These are phyloP conservation scores for Thaumatotibia leucotreta DNA, from an alignment of 1,140 invertebrate genomes.

Conservation along the genomic window DNA sequence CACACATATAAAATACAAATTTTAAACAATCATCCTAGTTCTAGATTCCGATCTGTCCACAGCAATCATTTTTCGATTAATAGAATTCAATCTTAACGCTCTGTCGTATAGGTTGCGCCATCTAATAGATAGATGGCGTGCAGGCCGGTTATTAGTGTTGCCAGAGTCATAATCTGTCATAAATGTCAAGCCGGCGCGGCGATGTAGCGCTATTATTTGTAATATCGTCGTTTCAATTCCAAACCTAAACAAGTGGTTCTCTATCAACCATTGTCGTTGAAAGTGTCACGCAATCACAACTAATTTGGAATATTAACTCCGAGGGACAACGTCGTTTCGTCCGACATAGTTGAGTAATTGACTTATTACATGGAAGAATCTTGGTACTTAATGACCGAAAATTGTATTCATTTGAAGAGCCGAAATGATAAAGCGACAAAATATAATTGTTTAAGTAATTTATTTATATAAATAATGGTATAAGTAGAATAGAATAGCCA, in stretches of 20 bases:
- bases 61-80: slow-evolving; percentile 63
- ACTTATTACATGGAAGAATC: slow-evolving; percentile 36
- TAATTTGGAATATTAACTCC: slow-evolving; percentile 38
- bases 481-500: too few species aligned
- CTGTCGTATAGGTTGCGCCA: slow-evolving; percentile 52
- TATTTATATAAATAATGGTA: neutral
- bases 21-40: slow-evolving; percentile 6
- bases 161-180: slow-evolving; percentile 66
- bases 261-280: slow-evolving; percentile 46
- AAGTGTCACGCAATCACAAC: slow-evolving; percentile 59
- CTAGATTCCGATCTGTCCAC: slow-evolving; percentile 32
- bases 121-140: slow-evolving; percentile 72
- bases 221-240: slow-evolving; percentile 55
- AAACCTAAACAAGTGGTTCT: slow-evolving; percentile 51
- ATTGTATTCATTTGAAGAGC: slow-evolving; percentile 19
- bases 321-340: slow-evolving; percentile 26
- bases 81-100: slow-evolving; percentile 58
- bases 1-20: neutral
- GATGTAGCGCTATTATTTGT: slow-evolving; percentile 57
- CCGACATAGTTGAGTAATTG: slow-evolving; percentile 40
- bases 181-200: slow-evolving; percentile 60
- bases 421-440: slow-evolving; percentile 4
- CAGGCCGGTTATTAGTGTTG: slow-evolving; percentile 59
- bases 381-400: slow-evolving; percentile 29
- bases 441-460: too few species aligned